Conservation (phyloP, 2,113 vertebrate genomes). For the Solenodon paradoxus region DNA sequence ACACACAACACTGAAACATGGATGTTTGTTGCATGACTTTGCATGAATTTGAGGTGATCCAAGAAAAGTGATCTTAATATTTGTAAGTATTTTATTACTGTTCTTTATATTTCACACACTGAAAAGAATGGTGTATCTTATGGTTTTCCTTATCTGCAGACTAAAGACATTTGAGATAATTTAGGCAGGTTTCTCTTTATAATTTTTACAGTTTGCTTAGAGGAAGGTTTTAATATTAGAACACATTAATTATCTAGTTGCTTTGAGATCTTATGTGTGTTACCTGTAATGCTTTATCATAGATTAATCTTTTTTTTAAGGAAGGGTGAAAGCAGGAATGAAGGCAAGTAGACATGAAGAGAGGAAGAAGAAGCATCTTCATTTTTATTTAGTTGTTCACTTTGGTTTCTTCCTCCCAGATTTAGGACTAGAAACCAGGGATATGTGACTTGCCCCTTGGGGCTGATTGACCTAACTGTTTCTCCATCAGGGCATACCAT, state of each 20-base stretch:
- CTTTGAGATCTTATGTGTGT: constrained; percentile 38
- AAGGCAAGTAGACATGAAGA: too few relatives aligned
- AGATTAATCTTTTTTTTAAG: too few relatives aligned
- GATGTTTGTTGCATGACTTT: background rate
- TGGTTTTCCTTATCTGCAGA: background rate
- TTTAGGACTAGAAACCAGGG: too few relatives aligned
- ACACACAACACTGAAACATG: background rate
- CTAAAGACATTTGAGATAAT: background rate
- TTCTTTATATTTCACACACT: background rate
- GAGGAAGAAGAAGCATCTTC: too few relatives aligned
- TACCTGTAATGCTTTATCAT: background rate
- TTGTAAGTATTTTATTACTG: background rate
- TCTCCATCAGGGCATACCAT: too few relatives aligned
- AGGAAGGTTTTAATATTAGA: constrained; percentile 46
- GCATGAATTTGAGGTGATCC: background rate
- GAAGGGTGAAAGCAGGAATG: too few relatives aligned
- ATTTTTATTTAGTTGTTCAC: too few relatives aligned
- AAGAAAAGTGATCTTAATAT: background rate
- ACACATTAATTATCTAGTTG: constrained; percentile 36
- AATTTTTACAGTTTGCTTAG: constrained; percentile 55
- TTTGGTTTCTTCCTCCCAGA: too few relatives aligned
- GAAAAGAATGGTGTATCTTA: background rate
- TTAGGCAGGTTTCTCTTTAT: constrained; percentile 48
- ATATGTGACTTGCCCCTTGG: too few relatives aligned
- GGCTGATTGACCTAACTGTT: too few relatives aligned